phyloP scores from a whole-genome alignment of 2,113 vertebrate species.

The Nymphicus hollandicus region DNA sequence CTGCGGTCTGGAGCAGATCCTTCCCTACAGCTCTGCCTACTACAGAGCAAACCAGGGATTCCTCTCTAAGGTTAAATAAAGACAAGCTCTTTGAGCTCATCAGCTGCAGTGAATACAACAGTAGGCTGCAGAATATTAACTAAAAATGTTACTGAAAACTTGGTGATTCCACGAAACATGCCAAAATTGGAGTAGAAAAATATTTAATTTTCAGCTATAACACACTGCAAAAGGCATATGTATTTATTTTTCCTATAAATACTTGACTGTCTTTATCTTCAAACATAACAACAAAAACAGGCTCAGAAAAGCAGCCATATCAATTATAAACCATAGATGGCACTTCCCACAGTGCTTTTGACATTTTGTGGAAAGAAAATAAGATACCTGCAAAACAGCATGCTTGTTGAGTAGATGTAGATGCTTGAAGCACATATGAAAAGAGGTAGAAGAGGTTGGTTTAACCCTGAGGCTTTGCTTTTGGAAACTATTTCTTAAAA shows the following conservation, averaged over 20 bases:
- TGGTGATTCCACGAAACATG: conserved; percentile 21
- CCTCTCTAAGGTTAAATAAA: conserved; percentile 33
- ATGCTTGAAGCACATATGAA: neutral
- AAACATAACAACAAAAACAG: conserved; percentile 16
- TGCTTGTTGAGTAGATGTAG: neutral
- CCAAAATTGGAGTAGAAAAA: conserved; percentile 29
- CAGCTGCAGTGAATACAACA: neutral
- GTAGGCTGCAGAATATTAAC: conserved; percentile 25
- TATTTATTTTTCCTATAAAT: conserved; percentile 33
- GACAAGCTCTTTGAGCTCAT: neutral
- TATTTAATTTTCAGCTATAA: conserved; percentile 36
- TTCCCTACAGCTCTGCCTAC: neutral
- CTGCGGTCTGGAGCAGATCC: neutral
- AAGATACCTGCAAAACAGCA: neutral
- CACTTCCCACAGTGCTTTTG: neutral
- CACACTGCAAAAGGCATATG: neutral
- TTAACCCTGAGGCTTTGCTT: neutral
- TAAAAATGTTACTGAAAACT: neutral
- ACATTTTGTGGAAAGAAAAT: neutral
- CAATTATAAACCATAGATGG: neutral
- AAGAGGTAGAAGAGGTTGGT: neutral
- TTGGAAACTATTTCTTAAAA: neutral
- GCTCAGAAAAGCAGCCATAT: neutral
- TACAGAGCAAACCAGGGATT: neutral
- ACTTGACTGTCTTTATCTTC: neutral